These are phyloP conservation scores for Leptinotarsa defecta DNA, from an alignment of 1,140 invertebrate species.

Conservation along the genomic window DNA sequence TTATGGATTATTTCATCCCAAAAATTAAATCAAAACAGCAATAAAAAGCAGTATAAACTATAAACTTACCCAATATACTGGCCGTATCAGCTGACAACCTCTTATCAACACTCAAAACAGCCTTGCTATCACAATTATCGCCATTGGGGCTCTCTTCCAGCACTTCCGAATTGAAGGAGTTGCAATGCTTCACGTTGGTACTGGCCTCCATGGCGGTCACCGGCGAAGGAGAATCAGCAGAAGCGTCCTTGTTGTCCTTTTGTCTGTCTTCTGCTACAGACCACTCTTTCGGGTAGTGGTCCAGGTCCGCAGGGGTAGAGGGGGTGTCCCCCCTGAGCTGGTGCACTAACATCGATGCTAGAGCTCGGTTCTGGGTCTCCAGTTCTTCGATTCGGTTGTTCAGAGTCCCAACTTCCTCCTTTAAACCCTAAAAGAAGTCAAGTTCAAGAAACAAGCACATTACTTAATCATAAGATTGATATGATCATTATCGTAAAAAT, in stretches of 20 bases:
- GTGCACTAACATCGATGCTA: slow-evolving; percentile 68
- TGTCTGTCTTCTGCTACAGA: slow-evolving; percentile 1
- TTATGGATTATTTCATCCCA: no score
- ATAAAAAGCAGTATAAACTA: no score
- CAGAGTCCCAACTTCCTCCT: slow-evolving; percentile 69
- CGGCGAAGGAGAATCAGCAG: background rate
- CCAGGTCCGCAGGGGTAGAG: slow-evolving; percentile 51
- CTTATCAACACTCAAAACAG: slow-evolving; percentile 45
- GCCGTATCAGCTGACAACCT: slow-evolving; percentile 51
- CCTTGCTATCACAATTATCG: slow-evolving; percentile 44
- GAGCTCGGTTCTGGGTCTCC: slow-evolving; percentile 69
- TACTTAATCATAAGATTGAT: no score
- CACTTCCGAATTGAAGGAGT: slow-evolving; percentile 55
- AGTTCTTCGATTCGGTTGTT: slow-evolving; percentile 69
- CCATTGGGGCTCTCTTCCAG: slow-evolving; percentile 39
- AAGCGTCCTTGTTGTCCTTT: slow-evolving; percentile 4
- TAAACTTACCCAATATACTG: slow-evolving; percentile 42
- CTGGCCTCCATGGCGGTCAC: slow-evolving; percentile 33
- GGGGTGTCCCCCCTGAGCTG: slow-evolving; percentile 62
- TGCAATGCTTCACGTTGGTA: slow-evolving; percentile 51
- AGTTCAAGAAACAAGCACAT: background rate
- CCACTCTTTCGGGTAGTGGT: slow-evolving; percentile 31
- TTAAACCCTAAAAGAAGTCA: slow-evolving; percentile 62
- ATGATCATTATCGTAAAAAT: no score
- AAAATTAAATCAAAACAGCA: no score